These are phyloP conservation scores for Procambarus clarkii DNA, from an alignment of 1,140 invertebrate species.

Conservation along the genomic window DNA sequence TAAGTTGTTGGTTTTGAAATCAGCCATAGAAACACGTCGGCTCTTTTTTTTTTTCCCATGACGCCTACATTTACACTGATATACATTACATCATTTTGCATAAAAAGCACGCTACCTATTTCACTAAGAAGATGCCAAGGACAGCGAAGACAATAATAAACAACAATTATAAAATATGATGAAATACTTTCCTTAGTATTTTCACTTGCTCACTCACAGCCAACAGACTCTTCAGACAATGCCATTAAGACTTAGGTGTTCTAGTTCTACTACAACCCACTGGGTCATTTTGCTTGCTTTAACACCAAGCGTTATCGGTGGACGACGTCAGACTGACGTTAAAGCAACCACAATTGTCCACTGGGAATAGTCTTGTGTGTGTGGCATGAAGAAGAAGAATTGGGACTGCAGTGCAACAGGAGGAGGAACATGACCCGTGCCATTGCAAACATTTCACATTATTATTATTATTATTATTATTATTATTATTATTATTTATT, in stretches of 20 bases:
- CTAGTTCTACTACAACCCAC: not conserved
- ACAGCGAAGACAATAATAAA: not conserved
- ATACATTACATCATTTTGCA: not conserved
- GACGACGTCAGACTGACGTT: no score
- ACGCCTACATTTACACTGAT: not conserved
- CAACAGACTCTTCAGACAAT: not conserved
- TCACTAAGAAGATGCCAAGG: not conserved
- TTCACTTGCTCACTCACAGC: not conserved
- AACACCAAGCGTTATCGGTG: no score
- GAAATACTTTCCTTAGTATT: not conserved
- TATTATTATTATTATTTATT: no score
- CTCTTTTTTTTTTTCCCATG: not conserved
- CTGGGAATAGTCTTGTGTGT: not conserved
- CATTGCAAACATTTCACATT: not conserved
- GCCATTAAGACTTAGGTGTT: conserved; percentile 13
- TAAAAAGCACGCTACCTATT: not conserved
- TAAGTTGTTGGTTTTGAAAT: not conserved
- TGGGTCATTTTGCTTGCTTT: no score
- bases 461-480: not conserved
- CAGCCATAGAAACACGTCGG: not conserved
- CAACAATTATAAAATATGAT: not conserved
- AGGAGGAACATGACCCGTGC: conserved; percentile 11
- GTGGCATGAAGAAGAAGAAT: not conserved
- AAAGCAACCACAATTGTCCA: no score
- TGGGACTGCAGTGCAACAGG: not conserved